Percentiles rank a stretch among this genome's conserved stretches.
Evolutionary conservation across 2,888 invertebrate species (phyloP).

Genomic region (Drosophila flavopinicola): DNA sequence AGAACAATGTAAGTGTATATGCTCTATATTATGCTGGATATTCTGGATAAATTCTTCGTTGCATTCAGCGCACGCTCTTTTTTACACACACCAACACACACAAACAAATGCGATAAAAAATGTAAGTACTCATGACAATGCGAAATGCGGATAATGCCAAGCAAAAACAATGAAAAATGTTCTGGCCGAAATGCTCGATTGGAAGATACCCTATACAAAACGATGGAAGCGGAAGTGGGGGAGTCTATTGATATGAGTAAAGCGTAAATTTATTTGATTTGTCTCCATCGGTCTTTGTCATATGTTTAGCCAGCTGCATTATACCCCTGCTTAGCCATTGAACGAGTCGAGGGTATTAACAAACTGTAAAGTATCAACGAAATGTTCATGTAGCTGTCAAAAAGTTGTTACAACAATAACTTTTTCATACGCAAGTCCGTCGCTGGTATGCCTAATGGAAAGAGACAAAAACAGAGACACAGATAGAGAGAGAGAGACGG

Average conservation of each 20-base stretch:
- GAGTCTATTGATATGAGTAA: background rate
- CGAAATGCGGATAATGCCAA: conserved; percentile 65
- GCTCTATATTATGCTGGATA: too few species aligned
- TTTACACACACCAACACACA: conserved; percentile 7
- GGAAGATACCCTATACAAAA: background rate
- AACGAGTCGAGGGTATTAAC: conserved; percentile 3
- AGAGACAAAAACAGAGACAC: too few species aligned
- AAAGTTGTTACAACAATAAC: conserved; percentile 61
- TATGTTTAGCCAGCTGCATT: too few species aligned
- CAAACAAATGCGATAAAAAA: conserved; percentile 16
- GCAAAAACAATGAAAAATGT: conserved; percentile 24
- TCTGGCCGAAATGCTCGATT: conserved; percentile 2
- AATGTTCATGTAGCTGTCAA: conserved; percentile 43
- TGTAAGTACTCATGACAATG: conserved; percentile 57
- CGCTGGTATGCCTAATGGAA: conserved; percentile 39
- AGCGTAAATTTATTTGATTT: background rate
- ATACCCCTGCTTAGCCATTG: background rate
- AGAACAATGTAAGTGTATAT: too few species aligned
- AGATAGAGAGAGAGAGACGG: conserved; percentile 19
- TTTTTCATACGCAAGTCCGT: conserved; percentile 44
- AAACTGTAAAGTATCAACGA: conserved; percentile 37
- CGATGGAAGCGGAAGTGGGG: background rate
- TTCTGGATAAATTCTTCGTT: too few species aligned
- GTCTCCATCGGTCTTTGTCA: background rate
- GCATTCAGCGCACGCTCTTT: background rate